Evolutionary conservation across 2,888 invertebrate species (phyloP).

Genomic region (Amitus sp.): DNA sequence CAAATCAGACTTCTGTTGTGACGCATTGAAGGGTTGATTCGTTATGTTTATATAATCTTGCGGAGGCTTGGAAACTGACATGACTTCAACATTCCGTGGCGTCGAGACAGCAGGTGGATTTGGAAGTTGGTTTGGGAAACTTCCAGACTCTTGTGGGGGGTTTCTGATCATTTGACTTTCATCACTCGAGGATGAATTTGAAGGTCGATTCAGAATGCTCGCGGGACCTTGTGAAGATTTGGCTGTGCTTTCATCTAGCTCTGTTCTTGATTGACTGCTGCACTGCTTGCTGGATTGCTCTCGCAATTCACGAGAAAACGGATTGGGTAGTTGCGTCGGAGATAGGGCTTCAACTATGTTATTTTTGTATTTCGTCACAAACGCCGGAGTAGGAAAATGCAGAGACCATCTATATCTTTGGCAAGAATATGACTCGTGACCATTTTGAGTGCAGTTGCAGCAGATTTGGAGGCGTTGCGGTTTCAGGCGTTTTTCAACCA

Average conservation of each 20-base stretch:
- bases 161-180: no score
- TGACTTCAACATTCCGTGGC: no score
- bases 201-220: no score
- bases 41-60: no score
- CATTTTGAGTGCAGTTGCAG: conserved; percentile 64
- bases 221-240: neutral
- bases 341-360: neutral
- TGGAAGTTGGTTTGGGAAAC: no score
- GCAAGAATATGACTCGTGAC: conserved; percentile 61
- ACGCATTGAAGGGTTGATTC: no score
- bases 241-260: neutral
- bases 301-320: neutral
- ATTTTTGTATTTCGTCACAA: conserved; percentile 46
- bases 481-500: no score
- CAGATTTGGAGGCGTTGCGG: conserved; percentile 59
- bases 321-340: neutral
- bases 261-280: neutral
- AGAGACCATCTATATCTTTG: conserved; percentile 53
- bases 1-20: no score
- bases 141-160: no score
- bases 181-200: no score
- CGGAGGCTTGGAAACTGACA: no score
- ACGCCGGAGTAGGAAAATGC: conserved; percentile 54
- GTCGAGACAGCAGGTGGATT: no score
- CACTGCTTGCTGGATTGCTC: neutral